Percentiles rank a stretch among this genome's conserved stretches.
Evolutionary conservation across 2,797 vertebrate species (phyloP).

Genomic region (Phoebastria nigripes): DNA sequence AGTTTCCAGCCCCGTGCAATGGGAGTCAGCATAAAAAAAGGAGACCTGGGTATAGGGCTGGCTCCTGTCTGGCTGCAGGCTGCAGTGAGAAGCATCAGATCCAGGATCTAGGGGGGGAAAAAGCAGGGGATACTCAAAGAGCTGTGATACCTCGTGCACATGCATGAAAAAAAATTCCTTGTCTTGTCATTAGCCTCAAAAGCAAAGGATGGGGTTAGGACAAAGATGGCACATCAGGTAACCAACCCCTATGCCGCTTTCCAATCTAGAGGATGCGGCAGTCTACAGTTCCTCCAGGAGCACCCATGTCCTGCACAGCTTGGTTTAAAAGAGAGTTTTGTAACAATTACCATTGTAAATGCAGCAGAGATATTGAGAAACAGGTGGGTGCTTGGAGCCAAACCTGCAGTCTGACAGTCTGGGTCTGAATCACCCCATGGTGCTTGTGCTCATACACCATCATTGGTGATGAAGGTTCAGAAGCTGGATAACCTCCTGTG

Average conservation of each 20-base stretch:
- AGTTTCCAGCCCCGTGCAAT: background rate
- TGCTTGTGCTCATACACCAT: rapidly evolving
- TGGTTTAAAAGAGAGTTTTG: background rate
- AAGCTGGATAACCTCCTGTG: background rate
- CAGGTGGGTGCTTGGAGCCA: background rate
- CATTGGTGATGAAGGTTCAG: background rate
- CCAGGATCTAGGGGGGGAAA: background rate
- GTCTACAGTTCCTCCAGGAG: background rate
- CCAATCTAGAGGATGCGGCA: background rate
- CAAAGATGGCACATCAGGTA: rapidly evolving
- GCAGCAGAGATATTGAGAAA: background rate
- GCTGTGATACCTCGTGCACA: rapidly evolving
- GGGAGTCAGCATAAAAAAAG: background rate
- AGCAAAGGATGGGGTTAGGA: background rate
- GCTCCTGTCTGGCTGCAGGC: background rate
- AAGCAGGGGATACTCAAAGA: background rate
- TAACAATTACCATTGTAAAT: background rate
- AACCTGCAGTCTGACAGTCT: background rate
- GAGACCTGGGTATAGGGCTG: background rate
- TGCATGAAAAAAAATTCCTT: background rate
- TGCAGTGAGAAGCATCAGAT: background rate
- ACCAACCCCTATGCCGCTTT: background rate
- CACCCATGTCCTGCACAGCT: background rate
- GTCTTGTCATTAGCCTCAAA: background rate
- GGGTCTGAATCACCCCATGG: rapidly evolving